These are phyloP conservation scores for Linepithema humile DNA, from an alignment of 1,140 invertebrate genomes.

Conservation along the genomic window DNA sequence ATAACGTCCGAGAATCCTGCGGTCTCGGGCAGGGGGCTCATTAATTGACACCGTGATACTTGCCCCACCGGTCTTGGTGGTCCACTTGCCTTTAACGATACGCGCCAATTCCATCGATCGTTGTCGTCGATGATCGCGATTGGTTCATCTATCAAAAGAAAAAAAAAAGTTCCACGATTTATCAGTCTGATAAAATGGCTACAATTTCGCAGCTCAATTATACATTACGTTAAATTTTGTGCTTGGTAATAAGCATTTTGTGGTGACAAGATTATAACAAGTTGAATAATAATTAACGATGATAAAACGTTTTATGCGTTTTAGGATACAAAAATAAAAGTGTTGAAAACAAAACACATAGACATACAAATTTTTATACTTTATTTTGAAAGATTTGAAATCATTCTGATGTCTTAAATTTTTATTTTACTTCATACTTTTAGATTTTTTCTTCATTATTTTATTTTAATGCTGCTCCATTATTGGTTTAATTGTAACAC, in stretches of 20 bases:
- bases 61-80: slow-evolving; percentile 79
- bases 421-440: neutral
- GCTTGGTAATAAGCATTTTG: neutral
- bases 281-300: neutral
- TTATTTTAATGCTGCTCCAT: neutral
- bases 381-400: neutral
- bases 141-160: neutral
- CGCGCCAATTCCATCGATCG: slow-evolving; percentile 62
- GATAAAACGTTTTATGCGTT: neutral
- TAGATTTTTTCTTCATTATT: neutral
- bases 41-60: slow-evolving; percentile 82
- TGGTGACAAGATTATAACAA: neutral
- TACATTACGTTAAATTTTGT: neutral
- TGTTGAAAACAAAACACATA: neutral
- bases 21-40: slow-evolving; percentile 69
- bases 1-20: slow-evolving; percentile 58
- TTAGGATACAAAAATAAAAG: neutral
- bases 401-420: neutral
- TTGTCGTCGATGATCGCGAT: slow-evolving; percentile 54
- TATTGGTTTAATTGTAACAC: neutral
- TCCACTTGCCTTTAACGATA: slow-evolving; percentile 77
- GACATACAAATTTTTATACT: neutral
- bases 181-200: neutral
- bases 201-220: neutral
- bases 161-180: slow-evolving; percentile 15